Evolutionary conservation across 1,140 invertebrate species (phyloP), one percentile per base, ranked within the genome.

Genomic region (Semibalanus balanoides): DNA sequence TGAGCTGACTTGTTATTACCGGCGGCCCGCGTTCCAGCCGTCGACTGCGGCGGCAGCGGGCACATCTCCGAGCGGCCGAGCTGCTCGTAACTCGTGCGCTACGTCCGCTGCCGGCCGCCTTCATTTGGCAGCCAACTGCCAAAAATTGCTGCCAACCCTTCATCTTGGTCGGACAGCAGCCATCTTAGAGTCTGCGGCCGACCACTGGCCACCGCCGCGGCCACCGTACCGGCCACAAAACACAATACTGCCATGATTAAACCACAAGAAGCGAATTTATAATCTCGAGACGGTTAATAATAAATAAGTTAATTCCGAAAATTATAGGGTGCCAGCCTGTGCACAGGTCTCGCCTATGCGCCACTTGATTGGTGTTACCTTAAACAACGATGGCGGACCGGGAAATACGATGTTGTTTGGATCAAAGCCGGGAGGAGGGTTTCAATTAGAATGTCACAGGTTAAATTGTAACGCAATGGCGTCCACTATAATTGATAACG

Each of bases 281-380:
- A 22, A 64, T 64, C 51, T 17, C 51, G 22, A 64, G 51, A 64
- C 22, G 51, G 51, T 64, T 64, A 64, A 64, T 64, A 64, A 64
- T 64, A 64, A 64, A 64, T 64, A 64, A 64, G 51, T 64, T 64
- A 64, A 64, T 64, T 64, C 51, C 51, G 51, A 25, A 64, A 64
- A 64, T 64, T 64, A 64, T 64, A 64, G 51, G 51, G 51, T 64
- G 51, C 51, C 14, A 64, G 51, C 22, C 51, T 64, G 51, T 64
- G 51, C 51, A 64, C 11, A 11, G 51, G 51, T 64, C 51, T 11
- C 51, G 1, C 11, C 51, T 25, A 25, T 64, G 22, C 51, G 51
- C 51, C 22, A 25, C 51, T 64, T 64, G 51, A 64, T 64, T 64
- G 51, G 51, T 64, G 51, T 64, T 64, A 22, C 51, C 11, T 64